phyloP scores from a whole-genome alignment of 2,888 invertebrate genomes.

The Ochlodes sylvanus region DNA sequence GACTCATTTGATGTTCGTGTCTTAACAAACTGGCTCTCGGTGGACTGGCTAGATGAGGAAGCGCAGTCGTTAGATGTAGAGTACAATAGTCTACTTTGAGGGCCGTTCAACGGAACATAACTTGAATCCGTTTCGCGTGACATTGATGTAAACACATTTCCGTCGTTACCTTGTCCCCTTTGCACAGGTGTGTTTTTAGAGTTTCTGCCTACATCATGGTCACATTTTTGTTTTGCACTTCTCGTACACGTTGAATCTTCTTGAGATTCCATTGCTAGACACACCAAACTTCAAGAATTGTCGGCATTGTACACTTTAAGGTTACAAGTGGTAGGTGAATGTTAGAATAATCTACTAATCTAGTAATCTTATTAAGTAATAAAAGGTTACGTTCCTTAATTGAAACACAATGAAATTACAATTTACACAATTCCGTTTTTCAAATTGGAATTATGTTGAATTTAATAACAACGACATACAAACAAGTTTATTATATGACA shows the following conservation, averaged over 20 bases:
- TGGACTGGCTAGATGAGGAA: slow-evolving; percentile 41
- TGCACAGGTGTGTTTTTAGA: slow-evolving; percentile 55
- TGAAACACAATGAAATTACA: slow-evolving; percentile 6
- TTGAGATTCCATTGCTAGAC: slow-evolving; percentile 72
- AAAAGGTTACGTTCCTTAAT: background rate
- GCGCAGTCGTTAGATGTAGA: slow-evolving; percentile 53
- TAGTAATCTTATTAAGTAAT: background rate
- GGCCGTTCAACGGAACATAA: slow-evolving; percentile 61
- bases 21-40: slow-evolving; percentile 46
- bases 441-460: slow-evolving; percentile 31
- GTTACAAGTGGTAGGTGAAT: slow-evolving; percentile 52
- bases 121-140: slow-evolving; percentile 59
- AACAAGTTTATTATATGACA: slow-evolving; percentile 39
- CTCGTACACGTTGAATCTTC: slow-evolving; percentile 61
- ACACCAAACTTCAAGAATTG: slow-evolving; percentile 58
- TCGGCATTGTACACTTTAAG: slow-evolving; percentile 78
- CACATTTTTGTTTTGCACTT: slow-evolving; percentile 58
- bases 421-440: slow-evolving; percentile 14
- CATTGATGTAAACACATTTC: slow-evolving; percentile 67
- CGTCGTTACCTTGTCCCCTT: slow-evolving; percentile 57
- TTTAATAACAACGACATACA: slow-evolving; percentile 38
- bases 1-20: slow-evolving; percentile 51
- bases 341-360: background rate
- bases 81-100: slow-evolving; percentile 52
- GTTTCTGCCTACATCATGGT: slow-evolving; percentile 58